A percentile compares a stretch with the other conserved stretches of the same genome.
These are phyloP conservation scores for Nebria salina DNA, from an alignment of 2,888 invertebrate genomes.

Conservation along the genomic window DNA sequence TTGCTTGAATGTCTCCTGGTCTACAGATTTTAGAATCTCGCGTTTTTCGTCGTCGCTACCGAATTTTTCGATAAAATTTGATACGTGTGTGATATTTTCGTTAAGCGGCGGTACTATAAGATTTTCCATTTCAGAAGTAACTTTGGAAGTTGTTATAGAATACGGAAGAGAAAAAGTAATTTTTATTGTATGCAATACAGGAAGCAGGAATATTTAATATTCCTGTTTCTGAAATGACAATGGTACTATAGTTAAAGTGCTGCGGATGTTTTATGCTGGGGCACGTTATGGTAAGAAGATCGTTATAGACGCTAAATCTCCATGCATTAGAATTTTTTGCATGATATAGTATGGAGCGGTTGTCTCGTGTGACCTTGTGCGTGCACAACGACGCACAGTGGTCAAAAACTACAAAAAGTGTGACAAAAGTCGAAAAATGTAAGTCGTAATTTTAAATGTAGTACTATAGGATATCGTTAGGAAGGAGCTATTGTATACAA, in stretches of 20 bases:
- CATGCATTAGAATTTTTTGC: slow-evolving; percentile 22
- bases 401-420: too few species aligned
- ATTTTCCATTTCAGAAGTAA: not conserved
- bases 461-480: too few species aligned
- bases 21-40: slow-evolving; percentile 1
- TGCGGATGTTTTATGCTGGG: not conserved
- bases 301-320: slow-evolving; percentile 33
- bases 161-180: slow-evolving; percentile 29
- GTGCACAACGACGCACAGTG: slow-evolving; percentile 9
- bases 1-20: not conserved
- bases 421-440: too few species aligned
- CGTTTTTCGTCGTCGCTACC: slow-evolving; percentile 5
- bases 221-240: slow-evolving; percentile 17
- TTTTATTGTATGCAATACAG: slow-evolving; percentile 18
- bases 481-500: too few species aligned
- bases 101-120: slow-evolving; percentile 20
- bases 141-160: slow-evolving; percentile 1
- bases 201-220: slow-evolving; percentile 17
- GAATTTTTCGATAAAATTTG: too few species aligned
- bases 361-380: slow-evolving; percentile 8
- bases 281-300: slow-evolving; percentile 21
- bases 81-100: not conserved
- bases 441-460: too few species aligned
- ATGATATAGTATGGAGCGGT: slow-evolving; percentile 22
- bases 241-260: not conserved